Evolutionary conservation across 2,113 vertebrate genomes (phyloP).

Genomic region (Peromyscus leucopus): DNA sequence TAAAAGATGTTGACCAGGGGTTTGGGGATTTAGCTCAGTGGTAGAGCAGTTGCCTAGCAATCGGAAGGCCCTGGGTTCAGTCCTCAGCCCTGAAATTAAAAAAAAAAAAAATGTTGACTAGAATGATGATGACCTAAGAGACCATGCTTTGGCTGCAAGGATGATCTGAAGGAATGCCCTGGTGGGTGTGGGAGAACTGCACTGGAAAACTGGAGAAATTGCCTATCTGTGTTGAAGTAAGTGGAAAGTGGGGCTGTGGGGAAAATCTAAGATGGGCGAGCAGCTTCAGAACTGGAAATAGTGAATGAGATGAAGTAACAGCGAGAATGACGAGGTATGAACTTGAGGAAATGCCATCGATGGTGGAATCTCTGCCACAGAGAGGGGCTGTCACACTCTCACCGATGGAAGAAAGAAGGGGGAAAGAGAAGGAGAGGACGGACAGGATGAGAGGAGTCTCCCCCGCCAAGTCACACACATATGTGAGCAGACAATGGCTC

Average conservation of each 20-base stretch:
- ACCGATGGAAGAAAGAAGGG: neutral
- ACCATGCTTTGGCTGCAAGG: neutral
- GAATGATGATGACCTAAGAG: neutral
- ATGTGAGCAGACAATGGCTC: neutral
- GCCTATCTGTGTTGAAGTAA: neutral
- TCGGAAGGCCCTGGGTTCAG: no score
- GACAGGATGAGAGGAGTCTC: neutral
- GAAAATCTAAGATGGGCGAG: neutral
- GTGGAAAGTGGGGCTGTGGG: neutral
- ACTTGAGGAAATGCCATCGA: neutral
- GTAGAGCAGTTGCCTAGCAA: no score
- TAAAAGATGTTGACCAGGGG: neutral
- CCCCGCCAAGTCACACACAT: neutral
- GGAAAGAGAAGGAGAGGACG: neutral
- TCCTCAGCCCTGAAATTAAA: no score
- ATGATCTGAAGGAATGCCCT: neutral
- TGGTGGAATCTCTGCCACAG: neutral
- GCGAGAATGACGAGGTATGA: neutral
- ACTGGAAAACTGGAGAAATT: neutral
- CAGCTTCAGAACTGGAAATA: neutral
- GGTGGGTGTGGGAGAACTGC: rapidly evolving
- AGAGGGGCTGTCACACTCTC: neutral
- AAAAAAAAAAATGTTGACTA: neutral
- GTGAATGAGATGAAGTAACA: neutral
- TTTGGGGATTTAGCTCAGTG: no score